Evolutionary conservation across 2,113 vertebrate species (phyloP).

Genomic region (Laterallus jamaicensis): DNA sequence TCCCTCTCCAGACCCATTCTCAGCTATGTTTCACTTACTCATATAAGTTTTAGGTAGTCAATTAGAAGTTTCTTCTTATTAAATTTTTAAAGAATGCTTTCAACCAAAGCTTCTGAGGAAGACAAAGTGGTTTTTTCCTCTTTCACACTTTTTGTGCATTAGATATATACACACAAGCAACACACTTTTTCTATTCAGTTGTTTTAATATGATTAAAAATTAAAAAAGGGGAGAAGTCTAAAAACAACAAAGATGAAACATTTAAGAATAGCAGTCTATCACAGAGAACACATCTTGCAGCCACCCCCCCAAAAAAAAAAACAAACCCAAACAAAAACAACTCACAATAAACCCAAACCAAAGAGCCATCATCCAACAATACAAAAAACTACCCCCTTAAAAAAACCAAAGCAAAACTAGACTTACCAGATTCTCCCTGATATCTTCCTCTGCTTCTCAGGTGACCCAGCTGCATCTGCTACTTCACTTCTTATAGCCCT

Average conservation of each 20-base stretch:
- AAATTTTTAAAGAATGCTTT: neutral
- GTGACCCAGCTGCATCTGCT: neutral
- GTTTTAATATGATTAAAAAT: neutral
- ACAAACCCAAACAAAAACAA: no score
- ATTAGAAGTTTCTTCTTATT: neutral
- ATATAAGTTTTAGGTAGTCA: neutral
- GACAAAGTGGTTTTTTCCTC: neutral
- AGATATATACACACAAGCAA: neutral
- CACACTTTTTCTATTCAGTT: neutral
- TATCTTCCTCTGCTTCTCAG: neutral
- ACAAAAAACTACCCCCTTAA: neutral
- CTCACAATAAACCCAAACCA: no score
- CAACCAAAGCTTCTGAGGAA: neutral
- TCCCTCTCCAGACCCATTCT: neutral
- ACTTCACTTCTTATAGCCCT: neutral
- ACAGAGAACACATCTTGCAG: fast-evolving
- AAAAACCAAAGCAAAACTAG: neutral
- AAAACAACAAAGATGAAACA: neutral
- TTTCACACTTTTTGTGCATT: neutral
- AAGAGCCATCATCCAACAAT: no score
- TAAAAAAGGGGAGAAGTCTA: neutral
- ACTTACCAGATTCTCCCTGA: fast-evolving
- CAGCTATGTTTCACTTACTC: neutral
- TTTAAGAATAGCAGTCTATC: neutral
- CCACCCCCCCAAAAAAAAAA: no score